Base-by-base conservation (phyloP, 2,797 vertebrate species). In the Premnoplex brunnescens region DNA sequence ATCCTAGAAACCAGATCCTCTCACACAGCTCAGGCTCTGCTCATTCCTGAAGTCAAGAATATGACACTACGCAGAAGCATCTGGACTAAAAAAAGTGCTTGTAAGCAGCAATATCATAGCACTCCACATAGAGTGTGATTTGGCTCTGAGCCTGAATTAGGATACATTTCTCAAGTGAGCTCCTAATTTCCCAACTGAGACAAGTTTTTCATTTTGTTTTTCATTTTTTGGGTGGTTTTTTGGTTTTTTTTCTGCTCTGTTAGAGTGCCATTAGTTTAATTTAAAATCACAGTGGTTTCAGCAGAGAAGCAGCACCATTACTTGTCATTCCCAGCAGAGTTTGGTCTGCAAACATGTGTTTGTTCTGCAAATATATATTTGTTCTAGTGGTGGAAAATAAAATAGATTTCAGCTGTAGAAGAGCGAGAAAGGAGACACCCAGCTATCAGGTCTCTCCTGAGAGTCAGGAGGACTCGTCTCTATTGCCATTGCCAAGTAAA, bases 161-260 rank as follows among this genome's bases (percentile, higher is more conserved):
- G 34, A 71, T 62, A 55, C 15, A 49, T 73, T 85, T 92, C 89
- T 89, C 67, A 91, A 88, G 51, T 66, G 51, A 81, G 51, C 3
- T 78, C 62, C 62, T 93, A 30, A 84, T 88, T 92, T 92, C 80
- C 78, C 91, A 92, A 13, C 48, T 89, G 66, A 86, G 12, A 68
- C 27, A 75, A 59, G 12, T 12, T 56, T 71, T 60, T 49, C 0
- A 51, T 27, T 51, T 27, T 51, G 49, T 27, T 24, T 24, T 26
- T 49, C 6, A 11, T 12, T 23, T 46, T 44, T 44, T 9, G 18
- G 21, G 21, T 22, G 10, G 10, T 46, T 23, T 23, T 46, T 22
- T 48, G 26, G 32, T 55, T 39, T 41, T 69, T 56, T 64, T 43
- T 9, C 43, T 58, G 7, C 48, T 79, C 43, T 73, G 23, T 69